Evolutionary conservation across 2,113 vertebrate species (phyloP).

Genomic region (Caranx melampygus): DNA sequence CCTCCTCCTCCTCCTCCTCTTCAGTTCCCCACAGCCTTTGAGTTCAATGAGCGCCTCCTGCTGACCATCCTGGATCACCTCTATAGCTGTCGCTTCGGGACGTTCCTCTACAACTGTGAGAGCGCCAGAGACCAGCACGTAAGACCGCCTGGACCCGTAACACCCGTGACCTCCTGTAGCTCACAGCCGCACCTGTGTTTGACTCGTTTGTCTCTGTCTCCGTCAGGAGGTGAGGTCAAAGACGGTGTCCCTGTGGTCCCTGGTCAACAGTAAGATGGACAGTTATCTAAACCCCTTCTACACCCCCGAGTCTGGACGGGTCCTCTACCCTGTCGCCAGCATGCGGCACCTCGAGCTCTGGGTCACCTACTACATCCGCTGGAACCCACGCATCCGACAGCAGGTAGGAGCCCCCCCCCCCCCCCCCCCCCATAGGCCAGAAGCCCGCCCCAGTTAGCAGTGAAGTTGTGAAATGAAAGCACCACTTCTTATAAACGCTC

Average conservation of each 20-base stretch:
- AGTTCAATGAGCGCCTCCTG: conserved; percentile 96
- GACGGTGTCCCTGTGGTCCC: conserved; percentile 94
- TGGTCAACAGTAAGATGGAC: conserved; percentile 90
- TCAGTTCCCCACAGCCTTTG: conserved; percentile 98
- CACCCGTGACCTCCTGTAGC: too few relatives aligned
- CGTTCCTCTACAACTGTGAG: conserved; percentile 97
- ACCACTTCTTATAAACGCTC: too few relatives aligned
- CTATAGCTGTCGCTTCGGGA: conserved; percentile 97
- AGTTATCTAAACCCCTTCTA: conserved; percentile 95
- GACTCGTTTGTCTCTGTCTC: conserved; percentile 32
- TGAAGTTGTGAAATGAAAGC: too few relatives aligned
- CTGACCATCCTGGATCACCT: conserved; percentile 96
- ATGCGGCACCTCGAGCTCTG: conserved; percentile 98
- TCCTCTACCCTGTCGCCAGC: conserved; percentile 96
- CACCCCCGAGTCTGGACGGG: conserved; percentile 91
- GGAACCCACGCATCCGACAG: conserved; percentile 96
- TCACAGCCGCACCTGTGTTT: neutral
- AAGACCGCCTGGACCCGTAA: conserved; percentile 56
- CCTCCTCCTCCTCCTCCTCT: neutral
- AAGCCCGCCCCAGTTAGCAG: too few relatives aligned
- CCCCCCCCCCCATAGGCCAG: too few relatives aligned
- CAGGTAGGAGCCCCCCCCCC: conserved; percentile 85
- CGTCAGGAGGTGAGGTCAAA: conserved; percentile 89
- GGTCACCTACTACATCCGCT: conserved; percentile 97
- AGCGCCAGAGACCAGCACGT: conserved; percentile 88